Evolutionary conservation across 2,797 vertebrate genomes (phyloP).

Genomic region (Lindbergichthys nudifrons): DNA sequence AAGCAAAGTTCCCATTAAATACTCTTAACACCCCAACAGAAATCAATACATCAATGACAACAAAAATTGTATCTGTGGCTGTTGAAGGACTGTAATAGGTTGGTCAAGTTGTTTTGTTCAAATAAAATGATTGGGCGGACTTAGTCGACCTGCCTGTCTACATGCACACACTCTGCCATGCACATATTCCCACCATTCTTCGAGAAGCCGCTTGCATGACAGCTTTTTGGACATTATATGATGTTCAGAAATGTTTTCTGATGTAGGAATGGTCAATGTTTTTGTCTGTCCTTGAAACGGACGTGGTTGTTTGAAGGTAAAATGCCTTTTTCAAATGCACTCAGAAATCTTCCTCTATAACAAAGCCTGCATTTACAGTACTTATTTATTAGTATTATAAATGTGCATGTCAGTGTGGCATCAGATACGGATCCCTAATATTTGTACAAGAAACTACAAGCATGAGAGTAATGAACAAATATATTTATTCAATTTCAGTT

Average conservation of each 20-base stretch:
- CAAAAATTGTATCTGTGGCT: too few species aligned
- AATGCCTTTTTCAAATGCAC: conserved; percentile 12
- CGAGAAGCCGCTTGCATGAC: too few species aligned
- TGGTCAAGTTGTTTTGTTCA: too few species aligned
- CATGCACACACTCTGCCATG: too few species aligned
- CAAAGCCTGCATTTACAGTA: background rate
- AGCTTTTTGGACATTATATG: too few species aligned
- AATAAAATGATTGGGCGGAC: too few species aligned
- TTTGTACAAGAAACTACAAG: conserved; percentile 7
- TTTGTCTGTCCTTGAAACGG: conserved; percentile 25
- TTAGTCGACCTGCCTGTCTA: too few species aligned
- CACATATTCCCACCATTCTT: too few species aligned
- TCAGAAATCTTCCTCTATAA: conserved; percentile 4
- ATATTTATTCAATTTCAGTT: conserved; percentile 57
- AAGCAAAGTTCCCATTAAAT: too few species aligned
- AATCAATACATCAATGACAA: too few species aligned
- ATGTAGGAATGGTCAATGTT: conserved; percentile 16
- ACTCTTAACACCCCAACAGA: too few species aligned
- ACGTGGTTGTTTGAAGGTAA: conserved; percentile 22
- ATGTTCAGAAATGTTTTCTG: conserved; percentile 6
- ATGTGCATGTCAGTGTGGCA: background rate
- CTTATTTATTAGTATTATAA: background rate
- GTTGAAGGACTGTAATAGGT: too few species aligned
- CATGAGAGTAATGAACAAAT: conserved; percentile 41
- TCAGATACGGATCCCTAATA: background rate